Evolutionary conservation across 1,140 invertebrate species (phyloP).

Genomic region (Lasioglossum baleicum): DNA sequence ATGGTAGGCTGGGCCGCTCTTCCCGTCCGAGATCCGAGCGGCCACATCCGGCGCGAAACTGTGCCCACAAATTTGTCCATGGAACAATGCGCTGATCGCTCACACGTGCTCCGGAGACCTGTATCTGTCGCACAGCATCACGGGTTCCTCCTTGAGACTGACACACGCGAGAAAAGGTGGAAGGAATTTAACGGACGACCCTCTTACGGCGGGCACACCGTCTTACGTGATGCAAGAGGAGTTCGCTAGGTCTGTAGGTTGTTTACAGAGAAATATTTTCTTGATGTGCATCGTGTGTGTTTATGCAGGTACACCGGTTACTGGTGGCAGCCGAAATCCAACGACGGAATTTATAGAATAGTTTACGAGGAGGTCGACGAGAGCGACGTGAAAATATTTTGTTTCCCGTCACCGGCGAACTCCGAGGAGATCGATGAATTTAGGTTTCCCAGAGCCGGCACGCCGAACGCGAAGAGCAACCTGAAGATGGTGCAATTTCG

Average conservation of each 20-base stretch:
- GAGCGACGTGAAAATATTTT: conserved; percentile 94
- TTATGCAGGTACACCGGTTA: conserved; percentile 91
- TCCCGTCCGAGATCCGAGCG: conserved; percentile 86
- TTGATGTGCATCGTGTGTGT: not conserved
- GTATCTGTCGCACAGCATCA: conserved; percentile 90
- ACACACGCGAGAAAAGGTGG: conserved; percentile 91
- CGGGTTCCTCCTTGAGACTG: conserved; percentile 86
- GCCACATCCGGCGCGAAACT: conserved; percentile 86
- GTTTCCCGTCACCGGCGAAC: conserved; percentile 90
- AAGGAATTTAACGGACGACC: conserved; percentile 88
- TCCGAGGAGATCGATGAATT: conserved; percentile 93
- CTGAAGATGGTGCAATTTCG: conserved; percentile 94
- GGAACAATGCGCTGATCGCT: conserved; percentile 91
- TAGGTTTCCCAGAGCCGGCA: conserved; percentile 94
- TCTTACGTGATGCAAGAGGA: conserved; percentile 99
- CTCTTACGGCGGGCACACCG: conserved; percentile 93
- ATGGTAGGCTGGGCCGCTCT: conserved; percentile 84
- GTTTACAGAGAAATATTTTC: not conserved
- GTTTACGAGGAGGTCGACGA: conserved; percentile 98
- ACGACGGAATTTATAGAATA: conserved; percentile 90
- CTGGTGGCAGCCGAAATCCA: conserved; percentile 95
- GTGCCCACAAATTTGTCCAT: conserved; percentile 95
- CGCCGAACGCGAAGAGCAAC: conserved; percentile 92
- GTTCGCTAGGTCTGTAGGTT: conserved; percentile 84
- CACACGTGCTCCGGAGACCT: conserved; percentile 95